Conservation (phyloP, 2,797 vertebrate genomes). For the Hydrocynus forskahlii region DNA sequence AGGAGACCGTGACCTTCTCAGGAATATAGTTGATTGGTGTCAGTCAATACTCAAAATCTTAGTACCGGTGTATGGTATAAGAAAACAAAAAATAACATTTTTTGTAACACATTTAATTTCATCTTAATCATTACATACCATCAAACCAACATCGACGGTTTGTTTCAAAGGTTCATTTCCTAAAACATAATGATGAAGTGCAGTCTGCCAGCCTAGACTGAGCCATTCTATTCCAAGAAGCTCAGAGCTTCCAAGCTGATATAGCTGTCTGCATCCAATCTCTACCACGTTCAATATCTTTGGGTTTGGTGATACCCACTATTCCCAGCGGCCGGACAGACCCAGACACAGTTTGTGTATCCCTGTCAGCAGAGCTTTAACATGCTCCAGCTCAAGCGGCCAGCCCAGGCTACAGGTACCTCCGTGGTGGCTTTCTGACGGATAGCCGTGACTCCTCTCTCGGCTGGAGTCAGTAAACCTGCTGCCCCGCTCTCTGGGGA, state of each 20-base stretch:
- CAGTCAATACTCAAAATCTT: no score
- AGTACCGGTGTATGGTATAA: no score
- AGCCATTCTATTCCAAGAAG: slow-evolving; percentile 37
- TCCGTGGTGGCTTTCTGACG: slow-evolving; percentile 62
- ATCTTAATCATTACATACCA: neutral
- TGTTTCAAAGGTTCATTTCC: neutral
- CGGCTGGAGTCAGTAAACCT: slow-evolving; percentile 82
- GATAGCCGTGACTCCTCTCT: slow-evolving; percentile 75
- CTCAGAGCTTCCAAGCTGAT: slow-evolving; percentile 42
- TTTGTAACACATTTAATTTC: no score
- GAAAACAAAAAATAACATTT: no score
- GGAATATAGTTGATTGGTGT: no score
- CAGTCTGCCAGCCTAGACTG: slow-evolving; percentile 2
- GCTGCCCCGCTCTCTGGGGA: slow-evolving; percentile 79
- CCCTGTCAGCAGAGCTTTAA: slow-evolving; percentile 61
- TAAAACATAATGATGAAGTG: slow-evolving; percentile 3
- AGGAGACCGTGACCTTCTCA: no score
- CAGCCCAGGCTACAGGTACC: slow-evolving; percentile 29
- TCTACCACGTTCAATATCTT: slow-evolving; percentile 60
- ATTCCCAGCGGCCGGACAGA: slow-evolving; percentile 54
- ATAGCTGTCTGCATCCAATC: slow-evolving; percentile 55
- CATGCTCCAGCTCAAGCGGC: slow-evolving; percentile 56
- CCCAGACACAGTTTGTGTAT: slow-evolving; percentile 59
- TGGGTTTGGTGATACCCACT: slow-evolving; percentile 56
- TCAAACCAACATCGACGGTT: neutral